These are phyloP conservation scores for Limulus polyphemus DNA, from an alignment of 2,888 invertebrate genomes.

Conservation along the genomic window DNA sequence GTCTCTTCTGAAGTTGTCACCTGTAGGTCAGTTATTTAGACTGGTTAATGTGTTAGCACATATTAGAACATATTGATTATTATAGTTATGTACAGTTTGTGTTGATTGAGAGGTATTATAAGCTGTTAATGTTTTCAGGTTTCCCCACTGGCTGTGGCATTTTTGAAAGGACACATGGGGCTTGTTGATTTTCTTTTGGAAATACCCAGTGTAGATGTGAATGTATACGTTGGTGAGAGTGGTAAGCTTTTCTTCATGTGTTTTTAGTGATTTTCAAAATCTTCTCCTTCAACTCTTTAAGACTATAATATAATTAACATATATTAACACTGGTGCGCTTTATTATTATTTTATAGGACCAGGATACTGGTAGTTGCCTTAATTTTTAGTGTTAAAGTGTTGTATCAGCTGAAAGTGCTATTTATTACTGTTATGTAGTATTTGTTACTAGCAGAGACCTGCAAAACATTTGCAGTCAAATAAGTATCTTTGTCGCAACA, in stretches of 20 bases:
- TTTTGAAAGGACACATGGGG: constrained; percentile 39
- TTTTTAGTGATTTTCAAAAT: neutral
- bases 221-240: constrained; percentile 36
- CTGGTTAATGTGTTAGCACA: constrained; percentile 12
- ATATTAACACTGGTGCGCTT: too few relatives aligned
- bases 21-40: neutral
- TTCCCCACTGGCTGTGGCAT: constrained; percentile 43
- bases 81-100: neutral
- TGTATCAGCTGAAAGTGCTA: too few relatives aligned
- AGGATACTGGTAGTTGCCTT: too few relatives aligned
- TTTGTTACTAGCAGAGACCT: too few relatives aligned
- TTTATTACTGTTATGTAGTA: too few relatives aligned
- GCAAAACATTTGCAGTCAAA: too few relatives aligned
- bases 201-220: constrained; percentile 37
- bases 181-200: constrained; percentile 39
- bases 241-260: constrained; percentile 29
- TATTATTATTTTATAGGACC: too few relatives aligned
- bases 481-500: too few relatives aligned
- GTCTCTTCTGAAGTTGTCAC: too few relatives aligned
- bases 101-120: neutral
- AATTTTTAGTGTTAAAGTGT: too few relatives aligned
- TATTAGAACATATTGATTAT: neutral
- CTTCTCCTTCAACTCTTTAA: neutral
- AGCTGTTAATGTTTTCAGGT: constrained; percentile 32
- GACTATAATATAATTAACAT: too few relatives aligned